A percentile compares a stretch with the other conserved stretches of the same genome.
Conservation (phyloP, 2,888 invertebrate species). For the Teleiodes luculella region DNA sequence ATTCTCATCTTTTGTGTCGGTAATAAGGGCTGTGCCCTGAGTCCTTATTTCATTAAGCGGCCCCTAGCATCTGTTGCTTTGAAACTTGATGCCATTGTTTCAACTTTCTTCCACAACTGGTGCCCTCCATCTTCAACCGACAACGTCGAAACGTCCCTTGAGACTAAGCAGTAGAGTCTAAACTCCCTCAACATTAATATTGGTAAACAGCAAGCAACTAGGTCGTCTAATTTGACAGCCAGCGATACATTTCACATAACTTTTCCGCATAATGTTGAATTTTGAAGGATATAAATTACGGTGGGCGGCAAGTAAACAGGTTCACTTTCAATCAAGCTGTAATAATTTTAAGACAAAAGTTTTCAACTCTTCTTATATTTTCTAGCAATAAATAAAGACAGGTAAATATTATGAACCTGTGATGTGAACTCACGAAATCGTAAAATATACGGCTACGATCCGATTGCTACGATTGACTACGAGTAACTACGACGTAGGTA, state of each 20-base stretch:
- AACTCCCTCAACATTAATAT: slow-evolving; percentile 1
- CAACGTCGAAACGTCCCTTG: slow-evolving; percentile 15
- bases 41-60: slow-evolving; percentile 55
- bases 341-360: neutral
- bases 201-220: slow-evolving; percentile 15
- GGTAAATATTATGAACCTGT: too few species aligned
- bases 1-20: slow-evolving; percentile 27
- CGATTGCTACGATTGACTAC: neutral
- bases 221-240: slow-evolving; percentile 37
- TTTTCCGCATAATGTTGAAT: slow-evolving; percentile 34
- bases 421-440: too few species aligned
- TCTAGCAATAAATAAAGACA: too few species aligned
- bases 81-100: slow-evolving; percentile 58
- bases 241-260: slow-evolving; percentile 37
- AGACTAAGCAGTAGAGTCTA: slow-evolving; percentile 5
- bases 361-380: too few species aligned
- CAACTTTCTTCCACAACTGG: slow-evolving; percentile 46
- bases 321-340: neutral
- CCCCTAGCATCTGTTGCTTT: slow-evolving; percentile 60
- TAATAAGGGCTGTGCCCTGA: slow-evolving; percentile 32
- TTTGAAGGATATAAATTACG: slow-evolving; percentile 33
- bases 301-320: slow-evolving; percentile 2
- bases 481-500: too few species aligned
- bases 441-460: too few species aligned
- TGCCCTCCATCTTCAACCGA: slow-evolving; percentile 23